A percentile compares a stretch with the other conserved stretches of the same genome.
Evolutionary conservation across 2,888 invertebrate genomes (phyloP).

Genomic region (Xanthorhoe spadicearia): DNA sequence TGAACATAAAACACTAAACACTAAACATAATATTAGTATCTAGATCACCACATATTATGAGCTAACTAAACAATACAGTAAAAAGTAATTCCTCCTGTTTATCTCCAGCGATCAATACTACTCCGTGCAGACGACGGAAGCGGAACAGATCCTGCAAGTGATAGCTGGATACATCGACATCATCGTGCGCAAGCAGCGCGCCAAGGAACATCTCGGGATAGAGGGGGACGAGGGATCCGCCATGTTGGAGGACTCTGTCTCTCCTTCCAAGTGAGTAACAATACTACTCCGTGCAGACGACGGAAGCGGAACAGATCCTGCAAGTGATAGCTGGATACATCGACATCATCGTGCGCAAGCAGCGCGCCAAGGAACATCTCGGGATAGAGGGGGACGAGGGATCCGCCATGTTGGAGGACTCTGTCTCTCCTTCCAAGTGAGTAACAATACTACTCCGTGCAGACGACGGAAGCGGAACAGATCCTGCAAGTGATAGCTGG

Average conservation of each 20-base stretch:
- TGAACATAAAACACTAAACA: too few species aligned
- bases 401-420: conserved; percentile 98
- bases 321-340: conserved; percentile 99
- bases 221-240: conserved; percentile 99
- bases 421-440: conserved; percentile 93
- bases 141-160: conserved; percentile 98
- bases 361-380: conserved; percentile 97
- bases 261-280: conserved; percentile 92
- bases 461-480: conserved; percentile 99
- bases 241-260: conserved; percentile 98
- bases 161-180: conserved; percentile 99
- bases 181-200: conserved; percentile 98
- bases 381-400: conserved; percentile 99
- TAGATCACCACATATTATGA: too few species aligned
- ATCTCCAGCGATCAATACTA: conserved; percentile 89
- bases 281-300: conserved; percentile 99
- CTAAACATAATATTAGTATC: too few species aligned
- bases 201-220: conserved; percentile 98
- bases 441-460: conserved; percentile 99
- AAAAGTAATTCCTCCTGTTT: too few species aligned
- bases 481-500: conserved; percentile 99
- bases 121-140: conserved; percentile 99
- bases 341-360: conserved; percentile 99
- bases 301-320: conserved; percentile 99
- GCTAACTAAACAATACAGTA: too few species aligned